phyloP scores from a whole-genome alignment of 2,888 invertebrate genomes.

The Drosophila tripunctata region DNA sequence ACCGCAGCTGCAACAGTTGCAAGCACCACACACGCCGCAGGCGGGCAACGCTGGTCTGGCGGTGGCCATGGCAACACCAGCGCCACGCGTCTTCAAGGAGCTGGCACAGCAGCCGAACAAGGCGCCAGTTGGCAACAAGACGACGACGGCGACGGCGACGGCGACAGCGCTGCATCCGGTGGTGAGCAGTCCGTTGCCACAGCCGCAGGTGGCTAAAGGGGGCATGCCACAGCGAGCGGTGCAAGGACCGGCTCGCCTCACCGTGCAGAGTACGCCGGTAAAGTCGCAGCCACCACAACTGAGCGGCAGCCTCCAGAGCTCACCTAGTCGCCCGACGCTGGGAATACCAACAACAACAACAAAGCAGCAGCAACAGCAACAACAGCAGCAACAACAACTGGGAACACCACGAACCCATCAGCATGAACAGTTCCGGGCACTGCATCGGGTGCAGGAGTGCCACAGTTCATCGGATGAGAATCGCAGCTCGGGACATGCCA shows the following conservation, averaged over 20 bases:
- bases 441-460: conserved; percentile 88
- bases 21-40: conserved; percentile 41
- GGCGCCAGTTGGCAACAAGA: conserved; percentile 16
- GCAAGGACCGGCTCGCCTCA: conserved; percentile 86
- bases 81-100: conserved; percentile 83
- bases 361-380: background rate
- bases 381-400: background rate
- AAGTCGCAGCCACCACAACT: conserved; percentile 87
- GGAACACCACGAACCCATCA: conserved; percentile 80
- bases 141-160: too few relatives aligned
- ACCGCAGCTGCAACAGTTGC: conserved; percentile 45
- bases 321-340: conserved; percentile 57
- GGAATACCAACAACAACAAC: conserved; percentile 68
- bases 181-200: background rate
- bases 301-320: conserved; percentile 84
- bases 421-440: conserved; percentile 82
- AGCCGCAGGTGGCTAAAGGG: conserved; percentile 50
- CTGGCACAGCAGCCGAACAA: conserved; percentile 81
- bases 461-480: conserved; percentile 95
- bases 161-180: background rate
- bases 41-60: conserved; percentile 78
- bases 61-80: conserved; percentile 83
- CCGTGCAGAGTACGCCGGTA: conserved; percentile 87
- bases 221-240: conserved; percentile 81
- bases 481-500: conserved; percentile 95